Conservation (phyloP, 2,113 vertebrate species). For the Corythornis vintsioides region DNA sequence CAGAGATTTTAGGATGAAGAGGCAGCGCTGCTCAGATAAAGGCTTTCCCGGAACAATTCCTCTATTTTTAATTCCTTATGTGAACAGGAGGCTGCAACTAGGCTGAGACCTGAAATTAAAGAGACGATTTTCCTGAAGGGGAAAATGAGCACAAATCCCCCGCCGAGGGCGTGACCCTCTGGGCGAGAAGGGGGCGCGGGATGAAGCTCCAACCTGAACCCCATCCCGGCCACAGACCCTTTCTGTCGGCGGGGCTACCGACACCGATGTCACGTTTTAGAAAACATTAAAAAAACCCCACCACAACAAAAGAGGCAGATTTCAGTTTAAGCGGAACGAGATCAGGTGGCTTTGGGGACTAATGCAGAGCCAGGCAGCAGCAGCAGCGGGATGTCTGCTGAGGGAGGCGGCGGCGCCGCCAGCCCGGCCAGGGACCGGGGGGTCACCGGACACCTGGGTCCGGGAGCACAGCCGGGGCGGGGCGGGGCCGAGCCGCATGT, state of each 20-base stretch:
- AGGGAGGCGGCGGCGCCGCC: neutral
- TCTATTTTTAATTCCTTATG: slow-evolving; percentile 51
- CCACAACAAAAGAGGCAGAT: neutral
- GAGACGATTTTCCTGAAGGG: neutral
- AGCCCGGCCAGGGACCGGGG: neutral
- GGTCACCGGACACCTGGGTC: too few relatives aligned
- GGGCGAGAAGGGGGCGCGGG: neutral
- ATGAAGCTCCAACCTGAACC: neutral
- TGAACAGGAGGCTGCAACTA: slow-evolving; percentile 24
- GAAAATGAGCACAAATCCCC: accelerated
- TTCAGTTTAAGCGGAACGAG: neutral
- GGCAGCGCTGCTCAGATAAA: neutral
- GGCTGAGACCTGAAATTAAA: neutral
- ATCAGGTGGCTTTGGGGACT: neutral
- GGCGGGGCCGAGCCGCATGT: neutral
- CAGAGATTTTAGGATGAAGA: neutral
- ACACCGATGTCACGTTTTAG: neutral
- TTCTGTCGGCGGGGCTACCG: too few relatives aligned
- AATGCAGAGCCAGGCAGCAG: neutral
- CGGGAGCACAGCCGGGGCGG: neutral
- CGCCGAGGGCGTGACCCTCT: neutral
- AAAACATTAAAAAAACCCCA: too few relatives aligned
- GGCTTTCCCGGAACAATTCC: neutral
- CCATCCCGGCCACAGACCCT: neutral
- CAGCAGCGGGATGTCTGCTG: neutral